phyloP scores from a whole-genome alignment of 2,888 invertebrate species.

The Calameuta idolon region DNA sequence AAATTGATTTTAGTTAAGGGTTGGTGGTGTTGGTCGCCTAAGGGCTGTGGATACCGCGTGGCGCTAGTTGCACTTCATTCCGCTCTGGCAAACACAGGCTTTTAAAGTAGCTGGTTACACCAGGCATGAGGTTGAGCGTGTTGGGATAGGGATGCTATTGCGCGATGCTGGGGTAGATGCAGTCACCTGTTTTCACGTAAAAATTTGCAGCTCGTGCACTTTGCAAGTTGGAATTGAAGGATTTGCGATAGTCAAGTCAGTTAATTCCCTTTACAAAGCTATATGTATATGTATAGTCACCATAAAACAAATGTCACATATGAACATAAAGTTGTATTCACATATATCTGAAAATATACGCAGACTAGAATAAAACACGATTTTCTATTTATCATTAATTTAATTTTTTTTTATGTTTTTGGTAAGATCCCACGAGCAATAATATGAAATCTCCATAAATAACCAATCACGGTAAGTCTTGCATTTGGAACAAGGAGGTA shows the following conservation, averaged over 20 bases:
- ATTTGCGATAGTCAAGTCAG: not conserved
- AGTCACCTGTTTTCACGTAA: not conserved
- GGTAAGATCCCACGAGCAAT: not conserved
- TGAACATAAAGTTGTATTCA: not conserved
- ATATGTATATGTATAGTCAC: not conserved
- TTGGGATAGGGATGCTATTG: constrained; percentile 3
- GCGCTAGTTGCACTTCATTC: constrained; percentile 18
- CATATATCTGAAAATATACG: not conserved
- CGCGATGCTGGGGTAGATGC: not conserved
- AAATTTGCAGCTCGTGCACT: too few species aligned
- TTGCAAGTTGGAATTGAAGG: not conserved
- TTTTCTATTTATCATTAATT: not conserved
- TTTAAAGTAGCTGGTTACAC: constrained; percentile 13
- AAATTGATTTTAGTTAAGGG: constrained; percentile 23
- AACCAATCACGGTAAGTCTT: not conserved
- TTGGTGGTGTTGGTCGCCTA: constrained; percentile 9
- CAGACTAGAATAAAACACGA: not conserved
- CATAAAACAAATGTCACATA: not conserved
- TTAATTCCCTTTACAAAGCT: not conserved
- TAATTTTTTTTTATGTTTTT: not conserved
- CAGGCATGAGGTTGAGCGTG: not conserved
- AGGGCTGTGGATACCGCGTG: not conserved
- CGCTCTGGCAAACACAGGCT: constrained; percentile 20
- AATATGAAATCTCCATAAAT: not conserved
- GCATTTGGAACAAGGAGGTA: not conserved